A percentile compares a stretch with the other conserved stretches of the same genome.
These are phyloP conservation scores for Drosophila saltans DNA, from an alignment of 1,140 invertebrate species.

Conservation along the genomic window DNA sequence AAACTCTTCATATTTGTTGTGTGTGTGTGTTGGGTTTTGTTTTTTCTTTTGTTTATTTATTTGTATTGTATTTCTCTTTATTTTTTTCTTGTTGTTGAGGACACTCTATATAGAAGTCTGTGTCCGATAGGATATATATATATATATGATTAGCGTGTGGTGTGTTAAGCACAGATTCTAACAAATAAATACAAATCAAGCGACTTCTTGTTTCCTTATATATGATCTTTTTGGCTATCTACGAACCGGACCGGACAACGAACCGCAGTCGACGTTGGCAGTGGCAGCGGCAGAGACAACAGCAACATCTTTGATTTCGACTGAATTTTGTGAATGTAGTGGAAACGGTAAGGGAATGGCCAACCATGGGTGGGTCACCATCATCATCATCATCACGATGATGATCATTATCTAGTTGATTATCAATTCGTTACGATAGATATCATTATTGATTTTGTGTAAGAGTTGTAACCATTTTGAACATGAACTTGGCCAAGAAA, in stretches of 20 bases:
- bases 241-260: constrained; percentile 58
- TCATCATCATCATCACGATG: background rate
- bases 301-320: background rate
- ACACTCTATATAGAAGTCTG: constrained; percentile 4
- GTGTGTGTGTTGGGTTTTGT: constrained; percentile 13
- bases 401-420: background rate
- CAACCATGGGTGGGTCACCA: background rate
- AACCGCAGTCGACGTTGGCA: constrained; percentile 31
- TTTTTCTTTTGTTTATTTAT: constrained; percentile 27
- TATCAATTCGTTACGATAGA: background rate
- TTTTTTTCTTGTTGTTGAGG: constrained; percentile 5
- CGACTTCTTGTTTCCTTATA: constrained; percentile 81
- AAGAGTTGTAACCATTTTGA: background rate
- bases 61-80: constrained; percentile 31
- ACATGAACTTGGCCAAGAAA: constrained; percentile 1
- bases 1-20: constrained; percentile 71
- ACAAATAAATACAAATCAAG: constrained; percentile 78
- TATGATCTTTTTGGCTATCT: constrained; percentile 52
- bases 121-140: background rate
- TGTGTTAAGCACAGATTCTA: constrained; percentile 78
- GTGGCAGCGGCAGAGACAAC: background rate
- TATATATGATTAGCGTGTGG: constrained; percentile 38
- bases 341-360: background rate
- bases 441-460: background rate
- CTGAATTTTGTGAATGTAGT: background rate